phyloP scores from a whole-genome alignment of 2,888 invertebrate genomes.

The Drosophila mulleri region DNA sequence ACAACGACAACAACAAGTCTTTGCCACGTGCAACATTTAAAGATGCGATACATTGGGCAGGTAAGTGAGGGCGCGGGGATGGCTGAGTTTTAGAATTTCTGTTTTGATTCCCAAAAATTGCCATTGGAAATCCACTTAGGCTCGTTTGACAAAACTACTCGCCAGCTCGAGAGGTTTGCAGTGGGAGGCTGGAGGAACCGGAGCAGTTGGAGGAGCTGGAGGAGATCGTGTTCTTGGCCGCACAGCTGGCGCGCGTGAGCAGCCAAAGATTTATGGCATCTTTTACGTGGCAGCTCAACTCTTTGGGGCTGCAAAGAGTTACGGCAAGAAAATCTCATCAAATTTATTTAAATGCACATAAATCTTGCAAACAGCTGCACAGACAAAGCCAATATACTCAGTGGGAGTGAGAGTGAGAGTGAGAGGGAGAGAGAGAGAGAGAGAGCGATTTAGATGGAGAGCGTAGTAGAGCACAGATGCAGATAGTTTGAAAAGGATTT shows the following conservation, averaged over 20 bases:
- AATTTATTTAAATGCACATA: slow-evolving; percentile 80
- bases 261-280: slow-evolving; percentile 74
- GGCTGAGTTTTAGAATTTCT: slow-evolving; percentile 4
- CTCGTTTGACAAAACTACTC: slow-evolving; percentile 76
- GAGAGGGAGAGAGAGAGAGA: too few species aligned
- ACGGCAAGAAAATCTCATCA: slow-evolving; percentile 71
- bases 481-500: slow-evolving; percentile 24
- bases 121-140: slow-evolving; percentile 72
- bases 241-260: slow-evolving; percentile 61
- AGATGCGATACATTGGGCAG: slow-evolving; percentile 19
- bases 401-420: not conserved
- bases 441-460: not conserved
- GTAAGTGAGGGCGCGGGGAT: not conserved
- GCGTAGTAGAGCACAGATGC: slow-evolving; percentile 18
- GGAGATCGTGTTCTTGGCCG: slow-evolving; percentile 24
- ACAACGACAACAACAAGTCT: slow-evolving; percentile 20
- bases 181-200: not conserved
- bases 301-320: slow-evolving; percentile 51
- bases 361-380: slow-evolving; percentile 64
- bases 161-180: slow-evolving; percentile 38
- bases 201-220: too few species aligned
- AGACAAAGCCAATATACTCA: slow-evolving; percentile 5
- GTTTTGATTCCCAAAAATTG: slow-evolving; percentile 40
- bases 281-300: slow-evolving; percentile 71
- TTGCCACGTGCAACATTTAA: slow-evolving; percentile 62